Evolutionary conservation across 2,888 invertebrate species (phyloP), one percentile per base, ranked within the genome.

Genomic region (Mythimna lalbum): DNA sequence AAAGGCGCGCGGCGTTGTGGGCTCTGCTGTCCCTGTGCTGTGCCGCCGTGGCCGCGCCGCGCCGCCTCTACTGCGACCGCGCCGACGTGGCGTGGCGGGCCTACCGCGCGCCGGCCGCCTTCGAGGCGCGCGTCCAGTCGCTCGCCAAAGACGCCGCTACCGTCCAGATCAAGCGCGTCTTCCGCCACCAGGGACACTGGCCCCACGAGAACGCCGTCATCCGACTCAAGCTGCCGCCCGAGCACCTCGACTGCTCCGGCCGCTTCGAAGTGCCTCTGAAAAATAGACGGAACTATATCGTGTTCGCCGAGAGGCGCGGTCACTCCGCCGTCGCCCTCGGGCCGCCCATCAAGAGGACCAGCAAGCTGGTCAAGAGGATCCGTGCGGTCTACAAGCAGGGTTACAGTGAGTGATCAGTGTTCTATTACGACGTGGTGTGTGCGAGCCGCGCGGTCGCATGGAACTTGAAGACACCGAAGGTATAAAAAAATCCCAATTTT

Each of bases 31-130:
- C 91, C 89, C 89, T 93, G 90, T 86, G 85, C 78, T 84, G 86
- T 80, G 88, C 87, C 89, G 90, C 91, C 91, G 93, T 89, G 70
- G 91, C 90, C 75, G 89, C 91, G 88, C 92, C 93, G 88, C 92
- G 92, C 90, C 94, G 94, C 90, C 93, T 90, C 87, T 96, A 94
- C 93, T 96, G 95, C 94, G 95, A 93, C 93, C 94, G 95, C 88
- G 95, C 94, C 86, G 95, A 96, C 95, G 95, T 95, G 86, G 95
- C 95, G 86, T 95, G 95, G 95, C 93, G 95, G 73, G 95, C 95
- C 88, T 95, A 95, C 93, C 94, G 94, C 82, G 95, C 95, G 82
- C 95, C 95, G 79, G 94, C 93, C 88, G 95, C 95, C 88, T 95
- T 96, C 92, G 95, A 95, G 90, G 95, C 94, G 86, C 94, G 94